These are phyloP conservation scores for Euphysa ruthae DNA, from an alignment of 30 jellyfish, hydroid and myxozoan species.

Conservation along the genomic window DNA sequence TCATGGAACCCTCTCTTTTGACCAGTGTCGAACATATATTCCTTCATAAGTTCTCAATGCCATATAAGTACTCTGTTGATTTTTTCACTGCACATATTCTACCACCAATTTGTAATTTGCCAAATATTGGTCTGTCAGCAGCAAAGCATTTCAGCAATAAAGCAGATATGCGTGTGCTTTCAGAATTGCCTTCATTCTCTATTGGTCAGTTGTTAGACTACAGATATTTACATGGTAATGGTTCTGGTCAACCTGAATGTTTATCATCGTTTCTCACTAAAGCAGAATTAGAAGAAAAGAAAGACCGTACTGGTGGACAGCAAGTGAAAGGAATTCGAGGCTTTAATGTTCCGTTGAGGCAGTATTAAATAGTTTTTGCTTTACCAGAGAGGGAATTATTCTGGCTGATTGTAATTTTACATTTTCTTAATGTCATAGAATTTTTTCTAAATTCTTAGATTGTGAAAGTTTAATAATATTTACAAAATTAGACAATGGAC, in stretches of 20 bases:
- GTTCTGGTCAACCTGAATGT: constrained; percentile 28
- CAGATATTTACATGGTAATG: constrained; percentile 1
- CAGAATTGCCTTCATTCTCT: constrained; percentile 11
- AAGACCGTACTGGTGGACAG: constrained; percentile 41
- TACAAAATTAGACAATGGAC: no score
- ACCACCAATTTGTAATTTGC: constrained; percentile 25
- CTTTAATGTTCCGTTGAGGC: constrained; percentile 28
- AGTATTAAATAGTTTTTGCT: not conserved
- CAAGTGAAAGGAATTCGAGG: constrained; percentile 31
- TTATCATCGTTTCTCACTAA: constrained; percentile 13
- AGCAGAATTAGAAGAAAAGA: constrained; percentile 26
- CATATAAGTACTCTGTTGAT: constrained; percentile 7
- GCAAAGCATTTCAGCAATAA: constrained; percentile 33
- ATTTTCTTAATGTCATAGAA: no score
- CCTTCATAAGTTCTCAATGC: constrained; percentile 23
- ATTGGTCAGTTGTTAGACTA: constrained; percentile 8
- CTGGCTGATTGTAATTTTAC: no score
- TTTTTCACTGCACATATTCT: not conserved
- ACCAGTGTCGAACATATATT: not conserved
- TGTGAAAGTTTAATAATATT: no score
- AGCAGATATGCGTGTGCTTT: not conserved
- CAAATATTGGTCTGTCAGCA: constrained; percentile 1
- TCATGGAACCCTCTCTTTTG: constrained; percentile 18
- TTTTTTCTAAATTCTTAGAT: no score
- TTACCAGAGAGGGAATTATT: no score